A percentile compares a stretch with the other conserved stretches of the same genome.
These are phyloP conservation scores for Cathartes aura DNA, from an alignment of 2,113 vertebrate genomes.

Conservation along the genomic window DNA sequence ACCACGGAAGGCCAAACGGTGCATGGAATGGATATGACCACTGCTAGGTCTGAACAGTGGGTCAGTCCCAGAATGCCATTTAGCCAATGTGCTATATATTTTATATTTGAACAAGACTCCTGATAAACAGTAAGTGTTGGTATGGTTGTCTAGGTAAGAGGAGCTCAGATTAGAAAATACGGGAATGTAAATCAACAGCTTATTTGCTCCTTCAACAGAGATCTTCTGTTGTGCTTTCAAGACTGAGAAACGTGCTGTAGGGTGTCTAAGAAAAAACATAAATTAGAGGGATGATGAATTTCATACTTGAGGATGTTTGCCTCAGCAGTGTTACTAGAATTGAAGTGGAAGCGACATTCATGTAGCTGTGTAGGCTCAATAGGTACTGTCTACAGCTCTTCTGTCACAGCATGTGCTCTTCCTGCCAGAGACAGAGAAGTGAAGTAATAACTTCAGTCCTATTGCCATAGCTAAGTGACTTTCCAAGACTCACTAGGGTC, in stretches of 20 bases:
- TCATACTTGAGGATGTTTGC: background rate
- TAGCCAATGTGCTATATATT: background rate
- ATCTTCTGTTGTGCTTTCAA: background rate
- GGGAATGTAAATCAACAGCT: background rate
- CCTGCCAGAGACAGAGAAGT: background rate
- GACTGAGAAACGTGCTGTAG: background rate
- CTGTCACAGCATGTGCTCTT: background rate
- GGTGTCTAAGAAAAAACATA: background rate
- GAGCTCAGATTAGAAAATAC: background rate
- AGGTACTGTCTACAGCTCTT: background rate
- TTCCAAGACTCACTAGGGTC: background rate
- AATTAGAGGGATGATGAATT: background rate
- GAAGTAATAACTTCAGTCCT: background rate
- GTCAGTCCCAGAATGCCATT: background rate
- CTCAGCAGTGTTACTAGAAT: background rate
- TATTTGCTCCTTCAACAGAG: background rate
- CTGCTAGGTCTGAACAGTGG: background rate
- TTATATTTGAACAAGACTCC: background rate
- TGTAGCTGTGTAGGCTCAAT: background rate
- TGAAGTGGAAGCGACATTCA: background rate
- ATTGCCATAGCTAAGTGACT: background rate
- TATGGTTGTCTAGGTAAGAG: background rate
- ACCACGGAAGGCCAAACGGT: background rate
- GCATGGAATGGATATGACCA: background rate
- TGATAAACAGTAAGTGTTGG: background rate